Evolutionary conservation across 2,113 vertebrate species (phyloP).

Genomic region (Morone chrysops): DNA sequence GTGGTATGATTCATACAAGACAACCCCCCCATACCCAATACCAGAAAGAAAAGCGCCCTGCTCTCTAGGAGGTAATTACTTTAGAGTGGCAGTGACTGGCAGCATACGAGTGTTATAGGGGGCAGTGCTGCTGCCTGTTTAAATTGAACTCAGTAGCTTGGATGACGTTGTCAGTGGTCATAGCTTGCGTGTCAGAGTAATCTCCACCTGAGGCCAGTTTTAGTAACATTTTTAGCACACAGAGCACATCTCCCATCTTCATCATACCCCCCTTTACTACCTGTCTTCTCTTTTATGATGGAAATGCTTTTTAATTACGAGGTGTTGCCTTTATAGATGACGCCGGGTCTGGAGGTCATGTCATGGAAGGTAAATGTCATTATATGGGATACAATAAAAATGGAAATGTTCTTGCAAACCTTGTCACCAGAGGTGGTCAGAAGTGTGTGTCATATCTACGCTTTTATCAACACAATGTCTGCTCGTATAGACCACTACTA

Average conservation of each 20-base stretch:
- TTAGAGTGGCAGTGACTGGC: constrained; percentile 31
- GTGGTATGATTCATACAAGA: constrained; percentile 49
- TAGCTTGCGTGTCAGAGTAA: background rate
- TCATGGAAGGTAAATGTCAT: background rate
- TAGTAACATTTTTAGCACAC: constrained; percentile 12
- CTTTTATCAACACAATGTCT: background rate
- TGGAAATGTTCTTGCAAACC: background rate
- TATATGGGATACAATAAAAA: background rate
- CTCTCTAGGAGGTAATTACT: constrained; percentile 48
- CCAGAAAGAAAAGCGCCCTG: constrained; percentile 30
- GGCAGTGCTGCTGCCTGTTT: background rate
- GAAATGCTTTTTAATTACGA: constrained; percentile 12
- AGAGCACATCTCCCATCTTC: constrained; percentile 25
- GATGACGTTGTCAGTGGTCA: constrained; percentile 16
- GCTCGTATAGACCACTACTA: background rate
- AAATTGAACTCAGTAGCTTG: background rate
- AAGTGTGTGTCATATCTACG: background rate
- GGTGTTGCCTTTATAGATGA: constrained; percentile 18
- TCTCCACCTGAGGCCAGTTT: constrained; percentile 37
- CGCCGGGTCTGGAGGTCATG: background rate
- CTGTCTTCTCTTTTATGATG: constrained; percentile 22
- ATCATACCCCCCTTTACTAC: constrained; percentile 7
- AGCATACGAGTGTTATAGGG: background rate
- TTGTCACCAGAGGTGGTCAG: background rate
- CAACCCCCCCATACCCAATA: background rate